A percentile compares a stretch with the other conserved stretches of the same genome.
Conservation (phyloP, 92 coral and sea anemone species). For the Meandrina meandrites region DNA sequence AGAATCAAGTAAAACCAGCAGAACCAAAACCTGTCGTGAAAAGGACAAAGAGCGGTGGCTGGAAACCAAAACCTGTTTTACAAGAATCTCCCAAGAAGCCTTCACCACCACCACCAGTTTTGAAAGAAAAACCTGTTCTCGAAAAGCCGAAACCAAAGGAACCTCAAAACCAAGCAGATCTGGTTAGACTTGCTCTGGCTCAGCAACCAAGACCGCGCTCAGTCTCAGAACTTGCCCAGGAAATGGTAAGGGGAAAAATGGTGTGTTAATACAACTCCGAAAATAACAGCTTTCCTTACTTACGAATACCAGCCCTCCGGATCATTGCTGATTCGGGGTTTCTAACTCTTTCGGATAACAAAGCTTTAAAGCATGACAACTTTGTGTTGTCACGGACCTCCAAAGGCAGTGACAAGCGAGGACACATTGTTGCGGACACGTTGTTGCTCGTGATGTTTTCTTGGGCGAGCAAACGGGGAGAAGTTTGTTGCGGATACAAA, state of each 20-base stretch:
- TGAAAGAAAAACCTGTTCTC: constrained; percentile 7
- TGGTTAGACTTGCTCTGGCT: constrained; percentile 36
- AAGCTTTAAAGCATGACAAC: no score
- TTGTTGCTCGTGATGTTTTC: no score
- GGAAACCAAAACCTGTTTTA: constrained; percentile 22
- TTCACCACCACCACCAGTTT: constrained; percentile 5
- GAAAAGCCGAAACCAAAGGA: constrained; percentile 26
- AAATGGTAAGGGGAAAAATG: constrained; percentile 8
- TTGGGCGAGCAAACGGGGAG: no score
- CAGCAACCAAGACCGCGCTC: constrained; percentile 21
- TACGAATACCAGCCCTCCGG: neutral
- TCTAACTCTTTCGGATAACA: no score
- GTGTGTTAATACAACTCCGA: neutral
- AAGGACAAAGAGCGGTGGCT: constrained; percentile 11
- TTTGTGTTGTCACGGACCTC: no score
- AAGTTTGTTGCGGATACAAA: no score
- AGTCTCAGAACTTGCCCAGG: neutral
- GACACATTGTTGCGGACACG: no score
- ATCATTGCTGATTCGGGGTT: neutral
- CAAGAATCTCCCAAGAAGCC: constrained; percentile 5
- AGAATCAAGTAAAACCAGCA: constrained; percentile 31
- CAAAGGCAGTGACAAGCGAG: no score
- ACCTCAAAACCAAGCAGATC: constrained; percentile 47
- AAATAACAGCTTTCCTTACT: neutral
- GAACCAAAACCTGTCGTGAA: constrained; percentile 9